Evolutionary conservation across 2,888 invertebrate species (phyloP).

Genomic region (Caenorhabditis panamensis): DNA sequence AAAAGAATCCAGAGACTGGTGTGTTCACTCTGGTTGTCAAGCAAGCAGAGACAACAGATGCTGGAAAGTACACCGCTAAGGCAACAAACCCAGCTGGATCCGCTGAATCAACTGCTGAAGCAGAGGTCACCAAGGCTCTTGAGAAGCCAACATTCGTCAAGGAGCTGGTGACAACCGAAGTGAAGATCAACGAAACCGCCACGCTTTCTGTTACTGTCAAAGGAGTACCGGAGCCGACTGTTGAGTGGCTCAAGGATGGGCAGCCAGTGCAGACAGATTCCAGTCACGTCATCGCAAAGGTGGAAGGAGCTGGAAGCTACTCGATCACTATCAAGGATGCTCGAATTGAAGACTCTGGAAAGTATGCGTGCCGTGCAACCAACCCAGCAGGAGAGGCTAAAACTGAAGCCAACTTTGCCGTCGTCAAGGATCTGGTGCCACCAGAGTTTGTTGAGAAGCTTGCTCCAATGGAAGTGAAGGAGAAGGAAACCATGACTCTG

Average conservation of each 20-base stretch:
- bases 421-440: constrained; percentile 80
- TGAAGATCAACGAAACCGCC: constrained; percentile 69
- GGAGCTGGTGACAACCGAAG: constrained; percentile 64
- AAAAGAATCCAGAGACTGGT: constrained; percentile 84
- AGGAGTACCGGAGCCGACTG: constrained; percentile 76
- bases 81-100: constrained; percentile 69
- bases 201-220: constrained; percentile 70
- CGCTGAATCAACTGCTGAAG: constrained; percentile 66
- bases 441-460: constrained; percentile 89
- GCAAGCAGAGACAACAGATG: constrained; percentile 64
- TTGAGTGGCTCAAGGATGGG: constrained; percentile 92
- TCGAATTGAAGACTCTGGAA: constrained; percentile 89
- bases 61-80: constrained; percentile 70
- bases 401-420: constrained; percentile 79
- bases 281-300: constrained; percentile 86
- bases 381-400: constrained; percentile 95
- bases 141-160: constrained; percentile 68
- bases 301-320: constrained; percentile 87
- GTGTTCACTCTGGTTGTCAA: constrained; percentile 66
- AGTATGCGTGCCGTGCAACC: constrained; percentile 93
- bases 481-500: constrained; percentile 81
- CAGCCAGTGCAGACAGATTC: constrained; percentile 87
- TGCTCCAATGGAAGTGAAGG: constrained; percentile 89
- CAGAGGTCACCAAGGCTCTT: constrained; percentile 56
- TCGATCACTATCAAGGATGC: constrained; percentile 82